These are phyloP conservation scores for Podocnemis expansa DNA, from an alignment of 2,113 vertebrate genomes.

Conservation along the genomic window DNA sequence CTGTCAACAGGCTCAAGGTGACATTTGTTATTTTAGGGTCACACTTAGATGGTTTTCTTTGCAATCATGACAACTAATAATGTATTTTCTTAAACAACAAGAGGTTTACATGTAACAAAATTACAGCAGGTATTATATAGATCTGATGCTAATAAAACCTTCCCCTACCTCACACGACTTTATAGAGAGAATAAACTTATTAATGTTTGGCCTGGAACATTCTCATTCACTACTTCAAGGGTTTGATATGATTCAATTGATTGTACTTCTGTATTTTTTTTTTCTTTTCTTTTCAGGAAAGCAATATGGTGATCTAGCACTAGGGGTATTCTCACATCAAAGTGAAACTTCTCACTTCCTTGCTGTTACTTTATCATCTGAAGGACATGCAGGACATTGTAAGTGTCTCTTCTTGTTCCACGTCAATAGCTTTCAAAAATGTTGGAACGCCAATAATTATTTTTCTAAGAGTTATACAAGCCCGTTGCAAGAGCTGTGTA, in stretches of 20 bases:
- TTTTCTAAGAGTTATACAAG: background rate
- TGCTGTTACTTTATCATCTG: background rate
- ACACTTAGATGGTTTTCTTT: background rate
- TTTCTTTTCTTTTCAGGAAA: background rate
- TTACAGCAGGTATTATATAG: background rate
- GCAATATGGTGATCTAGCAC: background rate
- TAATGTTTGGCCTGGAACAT: background rate
- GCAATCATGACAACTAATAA: background rate
- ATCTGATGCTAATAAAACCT: background rate
- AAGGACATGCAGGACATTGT: accelerated
- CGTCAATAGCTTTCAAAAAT: background rate
- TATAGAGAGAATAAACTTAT: background rate
- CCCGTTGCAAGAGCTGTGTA: background rate
- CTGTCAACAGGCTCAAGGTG: background rate
- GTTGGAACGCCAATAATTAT: background rate
- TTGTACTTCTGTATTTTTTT: background rate
- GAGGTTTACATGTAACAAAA: background rate
- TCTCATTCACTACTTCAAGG: background rate
- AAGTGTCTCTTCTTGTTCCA: background rate
- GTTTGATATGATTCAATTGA: background rate
- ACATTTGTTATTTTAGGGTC: background rate
- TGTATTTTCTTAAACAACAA: background rate
- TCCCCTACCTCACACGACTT: background rate
- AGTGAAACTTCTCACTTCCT: background rate
- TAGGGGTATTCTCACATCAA: background rate